Conservation (phyloP, 2,797 vertebrate genomes). For the Phoxinus dragarum region DNA sequence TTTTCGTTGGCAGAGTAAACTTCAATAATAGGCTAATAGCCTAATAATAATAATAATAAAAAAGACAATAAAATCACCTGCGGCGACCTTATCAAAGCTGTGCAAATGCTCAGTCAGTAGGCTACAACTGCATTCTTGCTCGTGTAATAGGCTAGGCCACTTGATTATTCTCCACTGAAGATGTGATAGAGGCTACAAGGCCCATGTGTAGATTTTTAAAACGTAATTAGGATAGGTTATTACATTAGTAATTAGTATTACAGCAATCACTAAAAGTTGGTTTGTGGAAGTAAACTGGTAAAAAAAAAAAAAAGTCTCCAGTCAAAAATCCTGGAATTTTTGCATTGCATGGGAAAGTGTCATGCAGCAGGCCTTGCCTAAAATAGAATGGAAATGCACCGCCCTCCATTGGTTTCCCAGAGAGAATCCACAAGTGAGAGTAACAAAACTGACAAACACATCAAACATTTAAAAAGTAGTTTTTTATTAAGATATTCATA, state of each 20-base stretch:
- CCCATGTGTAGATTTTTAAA: neutral
- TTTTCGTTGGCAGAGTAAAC: neutral
- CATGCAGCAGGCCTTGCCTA: neutral
- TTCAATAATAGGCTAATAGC: too few species aligned
- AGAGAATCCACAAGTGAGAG: neutral
- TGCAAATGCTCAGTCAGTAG: too few species aligned
- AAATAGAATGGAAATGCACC: conserved; percentile 35
- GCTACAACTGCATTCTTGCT: neutral
- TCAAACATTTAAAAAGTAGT: neutral
- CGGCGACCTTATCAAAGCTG: neutral
- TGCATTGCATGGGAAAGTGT: neutral
- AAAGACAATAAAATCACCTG: neutral
- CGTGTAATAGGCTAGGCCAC: too few species aligned
- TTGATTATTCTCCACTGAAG: neutral
- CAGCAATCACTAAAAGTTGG: neutral
- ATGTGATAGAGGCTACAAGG: neutral
- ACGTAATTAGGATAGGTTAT: neutral
- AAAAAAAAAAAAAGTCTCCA: neutral
- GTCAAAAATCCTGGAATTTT: neutral
- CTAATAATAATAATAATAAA: too few species aligned
- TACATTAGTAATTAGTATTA: neutral
- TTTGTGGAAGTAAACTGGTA: neutral
- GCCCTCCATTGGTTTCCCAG: conserved; percentile 40
- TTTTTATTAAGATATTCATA: neutral
- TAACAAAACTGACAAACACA: conserved; percentile 16